Percentiles rank a stretch among this genome's conserved stretches.
Evolutionary conservation across 2,113 vertebrate species (phyloP).

Genomic region (Actenoides hombroni): DNA sequence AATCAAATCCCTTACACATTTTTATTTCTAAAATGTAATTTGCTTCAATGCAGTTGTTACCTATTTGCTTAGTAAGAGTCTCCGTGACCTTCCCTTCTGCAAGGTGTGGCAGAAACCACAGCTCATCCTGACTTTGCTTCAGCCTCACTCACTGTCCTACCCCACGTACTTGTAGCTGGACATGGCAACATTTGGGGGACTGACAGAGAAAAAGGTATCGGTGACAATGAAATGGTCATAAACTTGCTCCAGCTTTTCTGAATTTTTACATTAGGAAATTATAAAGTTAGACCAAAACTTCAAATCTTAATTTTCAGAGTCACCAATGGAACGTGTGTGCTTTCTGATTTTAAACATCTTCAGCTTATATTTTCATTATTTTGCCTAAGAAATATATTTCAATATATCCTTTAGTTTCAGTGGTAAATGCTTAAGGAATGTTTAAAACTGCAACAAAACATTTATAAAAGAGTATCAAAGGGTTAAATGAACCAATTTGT

Average conservation of each 20-base stretch:
- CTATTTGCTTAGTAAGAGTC: not conserved
- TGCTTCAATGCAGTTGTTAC: accelerated
- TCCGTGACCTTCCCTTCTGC: not conserved
- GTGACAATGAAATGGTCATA: not conserved
- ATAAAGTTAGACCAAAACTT: not conserved
- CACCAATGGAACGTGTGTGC: not conserved
- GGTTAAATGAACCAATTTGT: not conserved
- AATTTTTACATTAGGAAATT: not conserved
- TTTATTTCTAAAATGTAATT: not conserved
- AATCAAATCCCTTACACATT: not conserved
- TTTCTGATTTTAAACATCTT: not conserved
- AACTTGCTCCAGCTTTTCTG: not conserved
- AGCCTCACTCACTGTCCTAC: not conserved
- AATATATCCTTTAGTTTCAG: not conserved
- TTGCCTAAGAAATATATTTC: not conserved
- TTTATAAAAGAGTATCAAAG: not conserved
- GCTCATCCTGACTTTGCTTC: not conserved
- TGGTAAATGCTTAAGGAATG: not conserved
- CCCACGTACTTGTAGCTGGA: accelerated
- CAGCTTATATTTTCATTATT: not conserved
- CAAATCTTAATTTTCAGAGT: not conserved
- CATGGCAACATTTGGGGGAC: not conserved
- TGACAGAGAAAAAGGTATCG: not conserved
- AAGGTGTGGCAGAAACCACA: accelerated
- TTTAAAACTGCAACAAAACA: not conserved